Evolutionary conservation across 2,113 vertebrate species (phyloP), one percentile per base, ranked within the genome.

Genomic region (Catagonus wagneri): DNA sequence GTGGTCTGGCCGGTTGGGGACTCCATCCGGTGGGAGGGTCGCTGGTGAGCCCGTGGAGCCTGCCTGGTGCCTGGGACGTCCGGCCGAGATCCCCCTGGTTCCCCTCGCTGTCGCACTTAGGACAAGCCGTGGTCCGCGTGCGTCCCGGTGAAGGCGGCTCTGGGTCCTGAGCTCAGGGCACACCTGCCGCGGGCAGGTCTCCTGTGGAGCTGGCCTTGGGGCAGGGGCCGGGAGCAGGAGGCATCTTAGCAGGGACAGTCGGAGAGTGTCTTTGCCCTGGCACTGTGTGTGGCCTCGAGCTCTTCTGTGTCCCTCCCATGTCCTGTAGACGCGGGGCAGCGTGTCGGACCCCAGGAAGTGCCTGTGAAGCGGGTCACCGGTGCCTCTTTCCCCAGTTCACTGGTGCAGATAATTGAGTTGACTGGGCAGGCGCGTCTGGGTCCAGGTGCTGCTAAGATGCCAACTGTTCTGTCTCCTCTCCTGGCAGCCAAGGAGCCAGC

Each of bases 381-480:
- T 5, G 72, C 68, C 78, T 93, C 89, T 93, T 75, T 80, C 60
- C 96, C 80, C 88, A 92, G 97, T 60, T 95, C 96, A 92, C 15
- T 93, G 96, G 87, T 88, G 87, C 96, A 87, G 89, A 83, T 95
- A 92, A 95, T 96, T 78, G 92, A 96, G 88, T 84, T 83, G 93
- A 94, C 86, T 68, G 58, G 52, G 76, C 81, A 84, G 83, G 89
- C 68, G 71, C 80, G 34, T 27, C 74, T 29, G n/a, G 94, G 69
- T 94, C 93, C 2, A 16, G 93, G 92, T 6, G n/a, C 44, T 54
- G 87, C 96, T 68, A 91, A 93, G 90, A 81, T 19, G 1, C 94
- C 96, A 96, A 90, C 96, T 97, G 96, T 90, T 93, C 93, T 87
- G 71, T 66, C 72, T 83, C 83, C 80, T 83, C 66, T 80, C 71